phyloP scores from a whole-genome alignment of 2,113 vertebrate species.

The Coregonus clupeaformis region DNA sequence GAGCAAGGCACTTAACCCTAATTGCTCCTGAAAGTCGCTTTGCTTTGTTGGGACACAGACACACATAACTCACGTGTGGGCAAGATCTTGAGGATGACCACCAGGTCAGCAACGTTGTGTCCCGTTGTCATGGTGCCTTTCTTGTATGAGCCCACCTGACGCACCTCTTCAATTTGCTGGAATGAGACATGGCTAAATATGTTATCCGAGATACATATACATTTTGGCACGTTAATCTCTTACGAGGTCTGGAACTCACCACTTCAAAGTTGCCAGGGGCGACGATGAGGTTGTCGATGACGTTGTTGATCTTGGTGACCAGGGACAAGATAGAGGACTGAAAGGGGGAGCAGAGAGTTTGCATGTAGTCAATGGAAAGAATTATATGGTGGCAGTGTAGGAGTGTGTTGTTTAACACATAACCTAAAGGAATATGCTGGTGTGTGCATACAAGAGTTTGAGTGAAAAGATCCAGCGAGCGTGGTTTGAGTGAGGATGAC shows the following conservation, averaged over 20 bases:
- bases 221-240: background rate
- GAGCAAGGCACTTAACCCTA: too few relatives aligned
- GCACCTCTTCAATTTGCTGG: constrained; percentile 98
- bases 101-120: constrained; percentile 94
- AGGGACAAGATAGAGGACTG: constrained; percentile 96
- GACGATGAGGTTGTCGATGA: constrained; percentile 96
- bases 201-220: background rate
- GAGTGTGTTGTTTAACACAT: background rate
- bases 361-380: background rate
- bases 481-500: too few relatives aligned
- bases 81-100: constrained; percentile 96
- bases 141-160: constrained; percentile 97
- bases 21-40: too few relatives aligned
- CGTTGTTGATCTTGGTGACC: constrained; percentile 98
- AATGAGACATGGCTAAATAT: background rate
- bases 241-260: constrained; percentile 74
- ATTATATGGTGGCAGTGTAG: too few relatives aligned
- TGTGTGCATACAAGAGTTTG: too few relatives aligned
- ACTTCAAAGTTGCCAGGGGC: constrained; percentile 97
- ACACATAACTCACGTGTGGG: constrained; percentile 84
- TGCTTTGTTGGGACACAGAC: background rate
- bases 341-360: background rate
- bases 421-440: too few relatives aligned
- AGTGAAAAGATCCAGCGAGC: too few relatives aligned
- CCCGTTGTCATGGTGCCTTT: constrained; percentile 97